Percentiles rank a stretch among this genome's conserved stretches.
Conservation (phyloP, 2,797 vertebrate genomes). For the Girardinus metallicus region DNA sequence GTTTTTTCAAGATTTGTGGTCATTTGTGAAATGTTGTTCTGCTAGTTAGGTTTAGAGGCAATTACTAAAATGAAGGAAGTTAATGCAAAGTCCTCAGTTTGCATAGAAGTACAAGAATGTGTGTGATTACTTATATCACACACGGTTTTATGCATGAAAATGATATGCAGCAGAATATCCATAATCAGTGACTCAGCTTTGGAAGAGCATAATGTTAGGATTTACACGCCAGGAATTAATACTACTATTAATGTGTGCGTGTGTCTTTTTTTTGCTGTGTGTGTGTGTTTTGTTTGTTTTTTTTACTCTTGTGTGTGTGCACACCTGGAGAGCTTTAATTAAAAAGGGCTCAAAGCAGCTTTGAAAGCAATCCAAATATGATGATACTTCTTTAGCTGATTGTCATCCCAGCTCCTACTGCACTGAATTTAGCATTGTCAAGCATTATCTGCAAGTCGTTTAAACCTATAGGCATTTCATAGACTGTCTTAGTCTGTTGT, state of each 20-base stretch:
- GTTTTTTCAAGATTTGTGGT: no score
- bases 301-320: background rate
- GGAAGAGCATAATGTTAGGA: no score
- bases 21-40: background rate
- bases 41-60: background rate
- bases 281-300: background rate
- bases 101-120: no score
- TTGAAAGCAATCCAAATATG: constrained; percentile 33
- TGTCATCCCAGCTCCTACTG: constrained; percentile 4
- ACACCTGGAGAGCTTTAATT: constrained; percentile 18
- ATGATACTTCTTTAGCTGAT: constrained; percentile 17
- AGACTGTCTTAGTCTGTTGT: constrained; percentile 13
- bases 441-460: constrained; percentile 3
- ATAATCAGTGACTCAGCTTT: no score
- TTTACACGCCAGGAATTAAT: no score
- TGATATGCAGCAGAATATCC: no score
- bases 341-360: constrained; percentile 2
- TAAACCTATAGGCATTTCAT: constrained; percentile 29
- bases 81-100: no score
- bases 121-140: no score
- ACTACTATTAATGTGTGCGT: background rate
- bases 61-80: no score
- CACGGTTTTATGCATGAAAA: no score
- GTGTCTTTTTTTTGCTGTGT: background rate
- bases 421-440: constrained; percentile 15